phyloP scores from a whole-genome alignment of 2,113 vertebrate species.

The Leucopsar rothschildi region DNA sequence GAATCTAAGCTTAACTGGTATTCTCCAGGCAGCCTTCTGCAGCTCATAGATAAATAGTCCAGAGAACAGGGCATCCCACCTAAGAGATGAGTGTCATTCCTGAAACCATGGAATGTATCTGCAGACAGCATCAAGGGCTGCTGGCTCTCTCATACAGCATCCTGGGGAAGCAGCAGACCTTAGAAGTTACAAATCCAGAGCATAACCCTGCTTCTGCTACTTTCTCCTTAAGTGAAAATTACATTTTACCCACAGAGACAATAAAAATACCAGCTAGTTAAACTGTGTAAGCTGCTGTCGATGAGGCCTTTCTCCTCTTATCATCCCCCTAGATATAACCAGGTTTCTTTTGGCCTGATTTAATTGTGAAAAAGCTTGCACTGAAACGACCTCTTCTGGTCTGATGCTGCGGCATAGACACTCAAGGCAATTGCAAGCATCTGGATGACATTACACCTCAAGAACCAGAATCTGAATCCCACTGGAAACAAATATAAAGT shows the following conservation, averaged over 20 bases:
- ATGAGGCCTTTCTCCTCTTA: neutral
- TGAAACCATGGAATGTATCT: neutral
- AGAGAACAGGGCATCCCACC: neutral
- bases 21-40: neutral
- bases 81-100: neutral
- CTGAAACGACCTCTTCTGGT: neutral
- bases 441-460: neutral
- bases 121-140: neutral
- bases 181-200: neutral
- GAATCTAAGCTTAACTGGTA: neutral
- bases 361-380: neutral
- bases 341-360: neutral
- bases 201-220: neutral
- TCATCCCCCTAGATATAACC: neutral
- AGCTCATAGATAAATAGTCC: neutral
- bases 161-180: neutral
- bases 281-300: neutral
- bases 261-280: neutral
- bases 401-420: neutral
- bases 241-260: neutral
- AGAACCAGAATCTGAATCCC: neutral
- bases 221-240: neutral
- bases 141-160: neutral
- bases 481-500: slow-evolving; percentile 10
- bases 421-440: neutral